phyloP scores from a whole-genome alignment of 1,140 invertebrate genomes.

The Pectinophora gossypiella region DNA sequence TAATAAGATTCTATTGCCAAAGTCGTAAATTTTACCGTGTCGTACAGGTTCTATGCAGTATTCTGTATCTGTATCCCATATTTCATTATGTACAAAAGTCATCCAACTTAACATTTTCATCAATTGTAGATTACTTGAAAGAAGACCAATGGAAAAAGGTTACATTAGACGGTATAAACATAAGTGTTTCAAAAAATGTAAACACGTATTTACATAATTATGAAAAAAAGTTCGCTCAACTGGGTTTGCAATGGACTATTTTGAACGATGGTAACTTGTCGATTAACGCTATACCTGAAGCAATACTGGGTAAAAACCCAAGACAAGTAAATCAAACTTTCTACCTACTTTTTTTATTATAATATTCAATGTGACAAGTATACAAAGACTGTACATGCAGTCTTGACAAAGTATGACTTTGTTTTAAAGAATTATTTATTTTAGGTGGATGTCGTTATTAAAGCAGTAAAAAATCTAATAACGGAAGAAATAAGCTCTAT shows the following conservation, averaged over 20 bases:
- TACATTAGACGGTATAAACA: conserved; percentile 27
- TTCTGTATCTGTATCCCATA: too few species aligned
- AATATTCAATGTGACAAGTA: too few species aligned
- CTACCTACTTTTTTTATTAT: not conserved
- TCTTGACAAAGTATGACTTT: not conserved
- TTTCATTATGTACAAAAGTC: too few species aligned
- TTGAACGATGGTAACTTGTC: conserved; percentile 28
- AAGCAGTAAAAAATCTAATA: conserved; percentile 42
- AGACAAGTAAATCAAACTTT: conserved; percentile 37
- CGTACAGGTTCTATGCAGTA: too few species aligned
- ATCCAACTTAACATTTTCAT: too few species aligned
- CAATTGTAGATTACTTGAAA: conserved; percentile 42
- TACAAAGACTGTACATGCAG: too few species aligned
- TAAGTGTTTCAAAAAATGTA: conserved; percentile 41
- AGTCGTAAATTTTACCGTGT: too few species aligned
- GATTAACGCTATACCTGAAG: conserved; percentile 45
- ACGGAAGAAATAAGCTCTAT: conserved; percentile 45
- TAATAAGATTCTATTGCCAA: too few species aligned
- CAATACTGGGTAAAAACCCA: conserved; percentile 51
- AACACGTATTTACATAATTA: conserved; percentile 49
- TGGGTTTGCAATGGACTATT: conserved; percentile 48
- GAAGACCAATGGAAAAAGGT: conserved; percentile 38
- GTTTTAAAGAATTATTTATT: conserved; percentile 12
- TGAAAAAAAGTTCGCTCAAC: conserved; percentile 44
- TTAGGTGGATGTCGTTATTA: conserved; percentile 45